Evolutionary conservation across 2,797 vertebrate genomes (phyloP), one percentile per base, ranked within the genome.

Genomic region (Amblyraja radiata): DNA sequence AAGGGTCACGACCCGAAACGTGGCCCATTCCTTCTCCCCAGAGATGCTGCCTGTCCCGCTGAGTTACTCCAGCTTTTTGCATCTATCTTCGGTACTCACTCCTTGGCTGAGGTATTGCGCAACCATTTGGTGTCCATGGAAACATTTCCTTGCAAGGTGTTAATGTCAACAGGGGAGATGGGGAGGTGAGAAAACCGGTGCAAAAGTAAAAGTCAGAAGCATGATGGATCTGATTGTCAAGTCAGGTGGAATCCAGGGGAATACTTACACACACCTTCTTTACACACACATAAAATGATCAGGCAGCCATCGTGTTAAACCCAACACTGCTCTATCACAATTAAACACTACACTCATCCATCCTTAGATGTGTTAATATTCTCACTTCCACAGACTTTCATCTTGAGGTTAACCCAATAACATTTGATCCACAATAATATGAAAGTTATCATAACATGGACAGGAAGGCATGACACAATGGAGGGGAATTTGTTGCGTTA

Each of bases 111-210:
- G 1, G 0, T 61, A n/a, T n/a, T 61, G 54, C 28, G n/a, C 61
- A 61, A 61, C 54, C 61, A 32, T 36, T 5, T 88, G 63, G 84
- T 88, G 84, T 68, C 84, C 61, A 88, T 88, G 84, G 84, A 88
- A 88, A 88, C 84, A 18, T 65, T 36, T 18, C 14, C 61, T 61
- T 65, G 63, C 61, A 88, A 88, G 61, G 61, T 28, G 61, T 68
- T 32, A 68, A 88, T 65, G n/a, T 65, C 28, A 6, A 36, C 84
- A 88, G n/a, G 84, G 21, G 84, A 88, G 14, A 88, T 36, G 61
- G 61, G n/a, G 84, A 36, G 61, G 84, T 88, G 84, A 88, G 84
- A 68, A 88, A 36, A 68, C 68, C 58, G 61, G 61, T 68, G 84
- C 68, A 65, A 88, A 5, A 88, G 32, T 39, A 36, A 68, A 88